Conservation (phyloP, 2,113 vertebrate genomes). For the Mesembrinibis cayennensis region DNA sequence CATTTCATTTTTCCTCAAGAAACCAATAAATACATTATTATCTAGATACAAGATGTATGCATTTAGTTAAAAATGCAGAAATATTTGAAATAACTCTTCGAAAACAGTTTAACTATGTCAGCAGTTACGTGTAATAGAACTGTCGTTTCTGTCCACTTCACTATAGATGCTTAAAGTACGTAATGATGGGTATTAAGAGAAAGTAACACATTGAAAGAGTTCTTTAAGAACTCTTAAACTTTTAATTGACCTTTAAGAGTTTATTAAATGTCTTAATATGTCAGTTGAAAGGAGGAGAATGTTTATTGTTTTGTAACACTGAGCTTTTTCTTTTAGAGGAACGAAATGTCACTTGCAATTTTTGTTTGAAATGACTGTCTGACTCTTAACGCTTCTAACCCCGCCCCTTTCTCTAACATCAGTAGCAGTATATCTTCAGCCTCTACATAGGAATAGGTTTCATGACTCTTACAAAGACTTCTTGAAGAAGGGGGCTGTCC, state of each 20-base stretch:
- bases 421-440: background rate
- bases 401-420: background rate
- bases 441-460: background rate
- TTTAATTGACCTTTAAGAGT: background rate
- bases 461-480: background rate
- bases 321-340: background rate
- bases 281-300: background rate
- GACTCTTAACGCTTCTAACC: background rate
- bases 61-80: background rate
- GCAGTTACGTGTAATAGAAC: background rate
- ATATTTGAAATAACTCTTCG: background rate
- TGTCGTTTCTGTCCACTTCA: background rate
- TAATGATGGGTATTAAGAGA: background rate
- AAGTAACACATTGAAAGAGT: background rate
- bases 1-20: fast-evolving
- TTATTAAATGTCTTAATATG: background rate
- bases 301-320: background rate
- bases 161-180: background rate
- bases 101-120: background rate
- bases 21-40: background rate
- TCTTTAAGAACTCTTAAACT: background rate
- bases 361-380: background rate
- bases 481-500: background rate
- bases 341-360: background rate
- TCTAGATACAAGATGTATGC: background rate